These are phyloP conservation scores for Hydrophis major DNA, from an alignment of 2,797 vertebrate genomes.

Conservation along the genomic window DNA sequence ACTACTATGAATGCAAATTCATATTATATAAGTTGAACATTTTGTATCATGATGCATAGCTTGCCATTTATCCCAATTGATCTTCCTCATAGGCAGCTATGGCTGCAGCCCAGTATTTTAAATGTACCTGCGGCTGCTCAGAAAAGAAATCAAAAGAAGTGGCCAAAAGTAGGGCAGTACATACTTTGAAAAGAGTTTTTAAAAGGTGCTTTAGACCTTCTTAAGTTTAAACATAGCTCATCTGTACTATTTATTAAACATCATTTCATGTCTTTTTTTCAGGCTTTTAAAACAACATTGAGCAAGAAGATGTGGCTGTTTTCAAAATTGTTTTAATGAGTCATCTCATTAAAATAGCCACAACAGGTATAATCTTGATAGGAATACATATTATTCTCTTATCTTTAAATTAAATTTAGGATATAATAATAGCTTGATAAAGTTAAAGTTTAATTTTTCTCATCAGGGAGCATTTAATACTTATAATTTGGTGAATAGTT, in stretches of 20 bases:
- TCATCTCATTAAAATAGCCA: not conserved
- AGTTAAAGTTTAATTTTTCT: not conserved
- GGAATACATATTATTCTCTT: not conserved
- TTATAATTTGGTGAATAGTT: constrained; percentile 15
- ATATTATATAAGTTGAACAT: not conserved
- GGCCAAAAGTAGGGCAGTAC: not conserved
- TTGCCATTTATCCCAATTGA: not conserved
- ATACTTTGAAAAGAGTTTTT: not conserved
- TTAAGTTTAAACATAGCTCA: not conserved
- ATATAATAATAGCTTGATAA: not conserved
- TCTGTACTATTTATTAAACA: not conserved
- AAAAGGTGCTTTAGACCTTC: not conserved
- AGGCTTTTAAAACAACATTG: not conserved
- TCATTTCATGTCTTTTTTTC: not conserved
- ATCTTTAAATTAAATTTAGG: not conserved
- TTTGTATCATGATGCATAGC: not conserved
- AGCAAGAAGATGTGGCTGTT: not conserved
- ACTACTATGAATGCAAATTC: not conserved
- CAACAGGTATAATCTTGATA: not conserved
- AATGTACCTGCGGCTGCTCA: not conserved
- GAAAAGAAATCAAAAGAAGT: not conserved
- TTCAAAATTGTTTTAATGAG: not conserved
- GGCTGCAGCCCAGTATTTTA: not conserved
- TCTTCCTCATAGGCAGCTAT: not conserved
- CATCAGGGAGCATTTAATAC: not conserved